Evolutionary conservation across 1,140 invertebrate genomes (phyloP), one percentile per base, ranked within the genome.

Genomic region (Bilobella aurantiaca): DNA sequence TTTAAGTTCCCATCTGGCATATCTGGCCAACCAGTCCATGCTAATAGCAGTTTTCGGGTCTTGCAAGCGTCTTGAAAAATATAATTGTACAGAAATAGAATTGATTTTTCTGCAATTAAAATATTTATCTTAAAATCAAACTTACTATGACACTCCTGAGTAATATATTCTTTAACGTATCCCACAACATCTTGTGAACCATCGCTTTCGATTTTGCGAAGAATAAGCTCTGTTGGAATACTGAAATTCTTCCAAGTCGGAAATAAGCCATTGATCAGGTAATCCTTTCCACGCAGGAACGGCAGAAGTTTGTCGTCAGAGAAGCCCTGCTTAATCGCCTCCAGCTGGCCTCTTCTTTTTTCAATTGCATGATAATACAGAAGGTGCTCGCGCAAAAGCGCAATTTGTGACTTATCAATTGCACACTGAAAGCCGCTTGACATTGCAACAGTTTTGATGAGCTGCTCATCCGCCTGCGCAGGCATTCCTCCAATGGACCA

Each of bases 261-360:
- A 37, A 62, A 62, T 62, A 46, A 16, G 3, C 30, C 32, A 5
- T 8, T 16, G 42, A 62, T 23, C 2, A 62, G 32, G 25, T 62
- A 62, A 8, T 3, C 3, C 14, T 27, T 3, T 23, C 25, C 23
- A 8, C 3, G 14, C 16, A 62, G 32, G 42, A 34, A 62, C 42
- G 3, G 21, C n/a, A 21, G 12, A 14, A 62, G 14, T 34, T 8
- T 21, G 14, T 14, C 8, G 21, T 62, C 32, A 16, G 2, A 3
- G 37, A 62, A 62, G 3, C 8, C 32, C 16, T 23, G 18, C 42
- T 37, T 32, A 2, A 62, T 8, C 3, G 14, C 14, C 2, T 62
- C 59, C 8, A 62, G 32, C 28, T 62, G 59, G 21, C 5, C 3
- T 16, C 14, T 3, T 62, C 59, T 32, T 37, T 37, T 62, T 62